phyloP scores from a whole-genome alignment of 1,140 invertebrate species.

The Diprion similis region DNA sequence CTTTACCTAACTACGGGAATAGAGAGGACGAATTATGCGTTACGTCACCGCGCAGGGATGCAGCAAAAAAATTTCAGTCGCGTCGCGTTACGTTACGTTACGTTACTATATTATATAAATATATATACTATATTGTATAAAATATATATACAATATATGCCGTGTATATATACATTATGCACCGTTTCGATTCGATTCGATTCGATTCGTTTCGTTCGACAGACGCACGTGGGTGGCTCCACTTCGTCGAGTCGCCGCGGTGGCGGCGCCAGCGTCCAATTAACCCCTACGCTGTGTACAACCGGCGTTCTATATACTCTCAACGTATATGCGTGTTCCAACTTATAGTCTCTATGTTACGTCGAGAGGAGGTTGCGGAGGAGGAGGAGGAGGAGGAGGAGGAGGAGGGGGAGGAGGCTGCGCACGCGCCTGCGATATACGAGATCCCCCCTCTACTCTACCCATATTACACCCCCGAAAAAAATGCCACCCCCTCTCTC shows the following conservation, averaged over 20 bases:
- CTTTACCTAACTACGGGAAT: too few relatives aligned
- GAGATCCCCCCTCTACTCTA: too few relatives aligned
- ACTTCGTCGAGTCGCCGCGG: slow-evolving; percentile 53
- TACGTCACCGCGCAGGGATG: too few relatives aligned
- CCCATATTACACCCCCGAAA: too few relatives aligned
- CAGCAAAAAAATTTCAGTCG: too few relatives aligned
- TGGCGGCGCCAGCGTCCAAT: slow-evolving; percentile 57
- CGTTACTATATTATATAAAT: background rate
- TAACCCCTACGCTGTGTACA: slow-evolving; percentile 38
- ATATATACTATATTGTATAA: too few relatives aligned
- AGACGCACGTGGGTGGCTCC: slow-evolving; percentile 59
- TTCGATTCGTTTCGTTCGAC: slow-evolving; percentile 50
- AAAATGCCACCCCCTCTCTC: background rate
- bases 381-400: background rate
- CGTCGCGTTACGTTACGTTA: too few relatives aligned
- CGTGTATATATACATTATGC: slow-evolving; percentile 29
- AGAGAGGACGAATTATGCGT: too few relatives aligned
- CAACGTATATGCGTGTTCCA: background rate
- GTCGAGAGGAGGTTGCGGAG: slow-evolving; percentile 10
- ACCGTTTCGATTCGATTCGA: slow-evolving; percentile 48
- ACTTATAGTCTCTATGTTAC: background rate
- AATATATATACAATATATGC: slow-evolving; percentile 28
- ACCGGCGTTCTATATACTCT: slow-evolving; percentile 21
- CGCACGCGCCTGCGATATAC: slow-evolving; percentile 15
- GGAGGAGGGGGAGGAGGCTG: slow-evolving; percentile 16